Evolutionary conservation across 2,113 vertebrate species (phyloP).

Genomic region (Herpetotheres cachinnans): DNA sequence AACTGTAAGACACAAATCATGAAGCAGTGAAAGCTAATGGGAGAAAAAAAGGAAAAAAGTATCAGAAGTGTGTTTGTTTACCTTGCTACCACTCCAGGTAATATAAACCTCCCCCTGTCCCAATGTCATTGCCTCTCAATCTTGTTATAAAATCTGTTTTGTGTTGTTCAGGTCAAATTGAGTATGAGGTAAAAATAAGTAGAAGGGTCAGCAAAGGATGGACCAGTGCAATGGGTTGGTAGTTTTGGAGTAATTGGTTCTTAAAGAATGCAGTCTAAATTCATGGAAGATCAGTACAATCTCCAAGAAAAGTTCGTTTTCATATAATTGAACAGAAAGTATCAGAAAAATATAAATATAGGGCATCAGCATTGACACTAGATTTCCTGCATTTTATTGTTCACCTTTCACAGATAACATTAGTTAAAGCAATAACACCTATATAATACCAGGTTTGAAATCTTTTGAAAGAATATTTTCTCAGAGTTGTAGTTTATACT

Average conservation of each 20-base stretch:
- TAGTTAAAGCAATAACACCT: neutral
- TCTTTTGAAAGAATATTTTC: neutral
- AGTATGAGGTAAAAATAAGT: neutral
- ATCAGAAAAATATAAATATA: neutral
- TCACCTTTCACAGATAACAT: neutral
- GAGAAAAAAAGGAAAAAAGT: neutral
- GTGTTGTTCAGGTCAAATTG: neutral
- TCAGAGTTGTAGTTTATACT: neutral
- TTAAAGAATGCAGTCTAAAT: neutral
- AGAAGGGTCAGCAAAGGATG: neutral
- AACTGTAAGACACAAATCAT: neutral
- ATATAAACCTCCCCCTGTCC: neutral
- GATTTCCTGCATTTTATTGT: neutral
- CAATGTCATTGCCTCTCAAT: neutral
- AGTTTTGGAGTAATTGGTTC: neutral
- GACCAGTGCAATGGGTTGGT: neutral
- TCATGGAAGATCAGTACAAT: neutral
- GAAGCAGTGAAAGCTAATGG: neutral
- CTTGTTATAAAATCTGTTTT: neutral
- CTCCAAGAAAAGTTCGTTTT: neutral
- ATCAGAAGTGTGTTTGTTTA: neutral
- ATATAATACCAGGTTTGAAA: neutral
- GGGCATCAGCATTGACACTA: neutral
- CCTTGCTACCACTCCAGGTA: neutral
- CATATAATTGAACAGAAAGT: neutral